These are phyloP conservation scores for Parasteatoda lunata DNA, from an alignment of 2,888 invertebrate genomes.

Conservation along the genomic window DNA sequence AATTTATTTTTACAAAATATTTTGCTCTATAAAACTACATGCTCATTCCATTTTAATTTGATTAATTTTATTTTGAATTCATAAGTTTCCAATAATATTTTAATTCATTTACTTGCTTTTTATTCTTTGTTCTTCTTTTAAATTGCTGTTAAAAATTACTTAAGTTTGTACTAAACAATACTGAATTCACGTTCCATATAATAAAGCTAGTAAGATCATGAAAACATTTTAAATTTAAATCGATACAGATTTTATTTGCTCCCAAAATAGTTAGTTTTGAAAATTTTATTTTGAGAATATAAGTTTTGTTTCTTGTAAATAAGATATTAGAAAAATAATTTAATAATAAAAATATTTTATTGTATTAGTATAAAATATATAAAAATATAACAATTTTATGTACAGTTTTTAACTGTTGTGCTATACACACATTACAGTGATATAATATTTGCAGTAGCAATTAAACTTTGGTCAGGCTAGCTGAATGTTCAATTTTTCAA, in stretches of 20 bases:
- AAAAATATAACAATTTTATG: constrained; percentile 27
- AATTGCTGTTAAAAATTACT: neutral
- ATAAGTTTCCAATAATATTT: too few relatives aligned
- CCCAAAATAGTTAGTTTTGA: too few relatives aligned
- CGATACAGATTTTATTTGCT: too few relatives aligned
- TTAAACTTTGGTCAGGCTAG: constrained; percentile 61
- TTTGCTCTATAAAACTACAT: too few relatives aligned
- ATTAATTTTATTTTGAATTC: too few relatives aligned
- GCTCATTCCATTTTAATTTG: too few relatives aligned
- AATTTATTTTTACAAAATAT: too few relatives aligned
- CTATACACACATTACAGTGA: constrained; percentile 19
- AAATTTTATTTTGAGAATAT: neutral
- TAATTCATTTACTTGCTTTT: constrained; percentile 1
- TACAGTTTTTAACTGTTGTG: constrained; percentile 18
- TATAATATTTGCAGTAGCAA: constrained; percentile 10
- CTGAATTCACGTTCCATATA: too few relatives aligned
- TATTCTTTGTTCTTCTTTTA: neutral
- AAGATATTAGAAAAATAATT: neutral
- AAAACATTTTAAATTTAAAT: too few relatives aligned
- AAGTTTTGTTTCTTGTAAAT: neutral
- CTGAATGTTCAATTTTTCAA: constrained; percentile 34
- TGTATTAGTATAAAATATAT: constrained; percentile 31
- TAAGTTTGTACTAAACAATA: too few relatives aligned
- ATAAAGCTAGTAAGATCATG: too few relatives aligned
- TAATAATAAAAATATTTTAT: neutral